These are phyloP conservation scores for Acanthopagrus latus DNA, from an alignment of 2,797 vertebrate genomes.

Conservation along the genomic window DNA sequence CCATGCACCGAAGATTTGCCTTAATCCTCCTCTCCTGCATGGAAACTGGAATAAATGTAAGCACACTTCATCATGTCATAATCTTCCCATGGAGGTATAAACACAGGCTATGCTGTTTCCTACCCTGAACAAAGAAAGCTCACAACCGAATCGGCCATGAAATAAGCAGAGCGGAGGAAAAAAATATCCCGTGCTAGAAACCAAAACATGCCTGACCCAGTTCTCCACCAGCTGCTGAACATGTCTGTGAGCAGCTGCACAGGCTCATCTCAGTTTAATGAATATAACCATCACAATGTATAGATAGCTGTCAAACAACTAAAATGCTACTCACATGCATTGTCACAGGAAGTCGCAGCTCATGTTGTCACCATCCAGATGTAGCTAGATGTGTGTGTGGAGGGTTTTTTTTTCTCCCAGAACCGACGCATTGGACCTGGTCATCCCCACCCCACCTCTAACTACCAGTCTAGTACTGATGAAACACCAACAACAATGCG, in stretches of 20 bases:
- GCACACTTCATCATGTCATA: conserved; percentile 5
- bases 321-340: conserved; percentile 80
- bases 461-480: conserved; percentile 33
- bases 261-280: conserved; percentile 24
- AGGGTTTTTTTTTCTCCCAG: conserved; percentile 27
- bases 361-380: conserved; percentile 70
- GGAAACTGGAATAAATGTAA: conserved; percentile 4
- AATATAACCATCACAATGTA: background rate
- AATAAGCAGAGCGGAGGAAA: conserved; percentile 25
- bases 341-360: conserved; percentile 61
- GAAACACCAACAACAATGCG: conserved; percentile 55
- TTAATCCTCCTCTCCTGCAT: background rate
- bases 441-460: conserved; percentile 66
- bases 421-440: conserved; percentile 70
- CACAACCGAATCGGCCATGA: conserved; percentile 23
- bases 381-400: conserved; percentile 8
- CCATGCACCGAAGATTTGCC: background rate
- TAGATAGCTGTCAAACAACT: background rate
- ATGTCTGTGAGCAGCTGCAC: conserved; percentile 34
- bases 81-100: conserved; percentile 12
- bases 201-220: conserved; percentile 54
- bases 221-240: conserved; percentile 39
- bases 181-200: conserved; percentile 45
- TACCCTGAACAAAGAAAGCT: conserved; percentile 32
- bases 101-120: conserved; percentile 3